These are phyloP conservation scores for Dicycla oo DNA, from an alignment of 2,888 invertebrate species.

Conservation along the genomic window DNA sequence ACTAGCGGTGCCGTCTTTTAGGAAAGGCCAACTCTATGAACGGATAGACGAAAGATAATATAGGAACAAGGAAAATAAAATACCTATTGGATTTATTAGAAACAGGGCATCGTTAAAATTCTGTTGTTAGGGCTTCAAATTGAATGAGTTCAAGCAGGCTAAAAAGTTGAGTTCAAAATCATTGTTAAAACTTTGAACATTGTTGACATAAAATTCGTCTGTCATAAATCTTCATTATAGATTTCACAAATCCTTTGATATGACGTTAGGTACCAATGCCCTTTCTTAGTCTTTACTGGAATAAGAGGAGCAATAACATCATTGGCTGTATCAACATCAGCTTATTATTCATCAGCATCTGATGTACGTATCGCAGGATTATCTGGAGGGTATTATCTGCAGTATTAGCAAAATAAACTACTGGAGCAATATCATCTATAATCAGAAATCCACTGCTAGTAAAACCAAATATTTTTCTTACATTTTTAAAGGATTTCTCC, in stretches of 20 bases:
- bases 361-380: constrained; percentile 17
- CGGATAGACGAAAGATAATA: neutral
- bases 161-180: neutral
- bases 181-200: neutral
- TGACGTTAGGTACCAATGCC: neutral
- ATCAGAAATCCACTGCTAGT: neutral
- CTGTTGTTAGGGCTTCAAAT: neutral
- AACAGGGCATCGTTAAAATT: no score
- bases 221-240: neutral
- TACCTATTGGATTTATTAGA: neutral
- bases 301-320: constrained; percentile 4
- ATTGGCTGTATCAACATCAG: neutral
- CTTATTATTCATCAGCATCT: constrained; percentile 15
- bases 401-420: constrained; percentile 7
- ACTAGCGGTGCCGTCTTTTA: constrained; percentile 20
- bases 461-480: neutral
- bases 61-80: neutral
- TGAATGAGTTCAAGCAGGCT: neutral
- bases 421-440: neutral
- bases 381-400: constrained; percentile 8
- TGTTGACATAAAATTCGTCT: neutral
- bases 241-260: neutral
- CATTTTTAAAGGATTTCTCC: neutral
- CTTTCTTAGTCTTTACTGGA: constrained; percentile 1
- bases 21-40: neutral